These are phyloP conservation scores for Machaerirhynchus nigripectus DNA, from an alignment of 2,113 vertebrate species.

Conservation along the genomic window DNA sequence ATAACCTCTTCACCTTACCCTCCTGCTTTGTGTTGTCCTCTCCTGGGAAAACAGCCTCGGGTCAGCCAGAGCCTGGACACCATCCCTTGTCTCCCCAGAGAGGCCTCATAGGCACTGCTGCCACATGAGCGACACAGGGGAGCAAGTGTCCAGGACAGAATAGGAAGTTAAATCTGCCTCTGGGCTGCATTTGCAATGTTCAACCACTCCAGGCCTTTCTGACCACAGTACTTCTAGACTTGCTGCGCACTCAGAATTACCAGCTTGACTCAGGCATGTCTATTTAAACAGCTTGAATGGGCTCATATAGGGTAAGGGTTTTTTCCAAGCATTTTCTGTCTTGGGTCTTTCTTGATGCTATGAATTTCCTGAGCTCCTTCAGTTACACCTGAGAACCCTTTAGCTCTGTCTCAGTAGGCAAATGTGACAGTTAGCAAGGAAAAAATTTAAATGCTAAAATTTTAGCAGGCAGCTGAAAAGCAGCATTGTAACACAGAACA, in stretches of 20 bases:
- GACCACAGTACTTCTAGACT: not conserved
- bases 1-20: not conserved
- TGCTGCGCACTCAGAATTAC: not conserved
- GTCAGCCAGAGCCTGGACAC: not conserved
- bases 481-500: not conserved
- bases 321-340: not conserved
- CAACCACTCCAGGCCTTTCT: not conserved
- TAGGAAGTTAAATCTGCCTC: not conserved
- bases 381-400: not conserved
- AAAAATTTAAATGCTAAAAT: not conserved
- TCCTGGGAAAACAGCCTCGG: not conserved
- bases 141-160: not conserved
- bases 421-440: not conserved
- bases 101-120: not conserved
- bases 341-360: not conserved
- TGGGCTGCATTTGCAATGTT: not conserved
- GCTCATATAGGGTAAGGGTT: not conserved
- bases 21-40: not conserved
- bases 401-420: not conserved
- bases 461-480: not conserved
- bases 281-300: not conserved
- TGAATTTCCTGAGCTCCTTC: not conserved
- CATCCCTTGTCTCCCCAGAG: fast-evolving
- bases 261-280: not conserved
- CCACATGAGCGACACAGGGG: fast-evolving